Conservation (phyloP, 2,113 vertebrate genomes). For the Calidris pugnax region DNA sequence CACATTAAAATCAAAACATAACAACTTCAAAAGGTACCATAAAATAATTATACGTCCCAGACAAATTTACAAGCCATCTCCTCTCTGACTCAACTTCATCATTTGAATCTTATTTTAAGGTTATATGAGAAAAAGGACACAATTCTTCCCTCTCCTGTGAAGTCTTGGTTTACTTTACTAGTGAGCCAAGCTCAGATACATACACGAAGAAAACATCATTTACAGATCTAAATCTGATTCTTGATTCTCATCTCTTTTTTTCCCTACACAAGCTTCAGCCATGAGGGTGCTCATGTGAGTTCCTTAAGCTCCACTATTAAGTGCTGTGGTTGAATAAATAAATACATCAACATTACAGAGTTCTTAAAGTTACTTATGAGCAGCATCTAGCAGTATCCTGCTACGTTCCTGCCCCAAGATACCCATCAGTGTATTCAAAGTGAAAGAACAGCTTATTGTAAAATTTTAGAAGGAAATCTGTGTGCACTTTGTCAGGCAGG, state of each 20-base stretch:
- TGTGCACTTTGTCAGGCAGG: neutral
- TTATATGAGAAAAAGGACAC: neutral
- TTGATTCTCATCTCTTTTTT: neutral
- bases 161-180: neutral
- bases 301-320: neutral
- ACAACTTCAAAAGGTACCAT: neutral
- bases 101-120: neutral
- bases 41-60: too few relatives aligned
- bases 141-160: neutral
- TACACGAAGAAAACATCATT: neutral
- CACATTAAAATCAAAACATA: neutral
- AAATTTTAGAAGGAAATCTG: neutral
- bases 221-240: neutral
- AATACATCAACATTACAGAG: neutral
- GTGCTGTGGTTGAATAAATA: neutral
- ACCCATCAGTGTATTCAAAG: neutral
- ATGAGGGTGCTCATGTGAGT: neutral
- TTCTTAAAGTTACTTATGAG: neutral
- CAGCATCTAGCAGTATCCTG: neutral
- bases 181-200: neutral
- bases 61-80: too few relatives aligned
- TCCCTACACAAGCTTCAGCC: neutral
- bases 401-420: neutral
- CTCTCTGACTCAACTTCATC: neutral
- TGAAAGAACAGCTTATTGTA: neutral